Base-by-base conservation (phyloP, 2,113 vertebrate species). In the Platichthys flesus region DNA sequence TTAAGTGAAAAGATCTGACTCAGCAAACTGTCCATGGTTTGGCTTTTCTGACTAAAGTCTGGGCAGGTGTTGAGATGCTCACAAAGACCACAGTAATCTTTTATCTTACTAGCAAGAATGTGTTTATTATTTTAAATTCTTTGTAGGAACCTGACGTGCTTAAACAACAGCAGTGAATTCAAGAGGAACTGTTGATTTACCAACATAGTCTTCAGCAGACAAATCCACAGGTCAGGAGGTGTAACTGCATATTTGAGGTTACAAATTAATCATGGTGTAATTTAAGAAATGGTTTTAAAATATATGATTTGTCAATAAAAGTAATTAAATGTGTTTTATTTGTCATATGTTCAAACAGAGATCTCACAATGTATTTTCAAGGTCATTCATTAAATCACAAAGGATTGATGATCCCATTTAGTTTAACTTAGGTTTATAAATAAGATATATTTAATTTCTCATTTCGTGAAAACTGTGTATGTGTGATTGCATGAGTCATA, bases 1-100 rank as follows among this genome's bases (percentile, higher is more conserved):
- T 67, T 56, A 16, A 37, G 75, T 5, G 28, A 21, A 54, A 76
- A 26, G n/a, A 18, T 9, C 3, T 65, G 73, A 81, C 65, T 76
- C 64, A 40, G 68, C 57, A 76, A 70, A 80, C 64, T 78, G 61
- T 13, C 28, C 23, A 15, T 20, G 21, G 15, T 63, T 16, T 42
- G 40, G 10, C 12, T 66, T 42, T 66, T 75, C 69, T 77, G 42
- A 55, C 57, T 24, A 47, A 26, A 1, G 24, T 58, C 24, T 47
- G 18, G 4, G 24, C 15, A 24, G 40, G 59, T 67, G 82, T 63
- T 51, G 60, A 35, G 20, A 67, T 37, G 21, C 31, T 23, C 31
- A 69, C 37, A 42, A 15, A 15, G 26, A 51, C 0, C 5, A 21
- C 47, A 26, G 10, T n/a, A n/a, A n/a, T 57, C 1, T 76, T 49